Evolutionary conservation across 2,113 vertebrate species (phyloP), one percentile per base, ranked within the genome.

Genomic region (Phalacrocorax carbo): DNA sequence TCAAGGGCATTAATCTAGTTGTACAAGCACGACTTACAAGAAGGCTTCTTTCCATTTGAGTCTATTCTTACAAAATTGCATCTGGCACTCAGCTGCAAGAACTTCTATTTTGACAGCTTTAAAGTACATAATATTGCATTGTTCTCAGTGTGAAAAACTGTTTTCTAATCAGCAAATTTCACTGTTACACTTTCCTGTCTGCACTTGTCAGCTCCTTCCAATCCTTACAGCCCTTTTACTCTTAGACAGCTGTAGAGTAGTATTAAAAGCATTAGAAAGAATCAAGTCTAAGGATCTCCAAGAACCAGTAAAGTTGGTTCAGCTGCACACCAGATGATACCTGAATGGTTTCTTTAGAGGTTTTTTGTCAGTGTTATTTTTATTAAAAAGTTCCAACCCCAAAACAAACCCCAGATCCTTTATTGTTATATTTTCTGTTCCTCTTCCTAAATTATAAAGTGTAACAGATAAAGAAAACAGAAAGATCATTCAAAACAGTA

Each of bases 51-150:
- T 91, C 68, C 19, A n/a, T 80, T 68, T 77, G 15, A 88, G 20
- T n/a, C 62, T 90, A 23, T 92, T 93, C 68, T 77, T 94, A 86
- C 36, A 84, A 93, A 96, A 94, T 77, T 88, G 21, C 49, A 92
- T 72, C 65, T 84, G 68, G 34, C 79, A 88, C 25, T 95, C 75
- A 84, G 83, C 68, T 90, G 69, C 51, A 90, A 93, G 84, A 91
- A 86, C 54, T 93, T 93, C 42, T 77, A 22, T 80, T 96, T 71
- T 92, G 73, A 80, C 57, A 48, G 71, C 46, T 82, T 87, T 66
- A 62, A 92, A 94, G 76, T 78, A 58, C 27, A n/a, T 42, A 64
- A 62, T 75, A 78, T 29, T 0, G 0, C 58, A 72, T 81, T 92
- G 65, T 82, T 93, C 71, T 94, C 62, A 60, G 42, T 17, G 52